Evolutionary conservation across 2,888 invertebrate genomes (phyloP), one percentile per base, ranked within the genome.

Genomic region (Zeuzera pyrina): DNA sequence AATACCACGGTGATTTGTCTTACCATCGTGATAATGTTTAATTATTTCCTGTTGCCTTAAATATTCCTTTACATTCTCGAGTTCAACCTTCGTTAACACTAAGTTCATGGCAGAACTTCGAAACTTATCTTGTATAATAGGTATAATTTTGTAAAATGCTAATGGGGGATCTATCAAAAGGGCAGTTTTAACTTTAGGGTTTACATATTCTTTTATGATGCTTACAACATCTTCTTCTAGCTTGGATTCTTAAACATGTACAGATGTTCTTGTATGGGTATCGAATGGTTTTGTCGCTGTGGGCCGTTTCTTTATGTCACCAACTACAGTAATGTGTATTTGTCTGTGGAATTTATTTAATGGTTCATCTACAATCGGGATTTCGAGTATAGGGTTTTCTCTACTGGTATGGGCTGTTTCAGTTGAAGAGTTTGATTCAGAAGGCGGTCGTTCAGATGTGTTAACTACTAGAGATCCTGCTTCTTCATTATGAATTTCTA

Each of bases 1-100:
- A 6, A 38, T 38, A 1, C 40, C 37, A 2, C 40, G 26, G 12
- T 40, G 40, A 11, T 38, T 35, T 1, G 41, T 41, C 23, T 38
- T 38, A 4, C 52, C 52, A 0, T 48, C 45, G 24, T 52, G 48
- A 21, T 52, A 50, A 1, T 42, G 14, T 1, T 23, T 26, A n/a
- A 52, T 48, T 1, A 49, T 43, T n/a, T 49, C 43, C 7, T 49
- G 49, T 11, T 52, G 50, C 1, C 16, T 19, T 1, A 46, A 22
- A 31, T 46, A 49, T 3, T 47, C 45, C 7, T 38, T 42, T 0
- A 52, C 39, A 25, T 51, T 43, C 29, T 50, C 44, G 16, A 48
- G 0, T 27, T 47, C 47, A 0, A 0, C 13, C 29, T 48, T 52
- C 4, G 35, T 8, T n/a, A 52, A n/a, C 0, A 45, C 32, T 3